Evolutionary conservation across 1,140 invertebrate species (phyloP).

Genomic region (Eulimnadia texana): DNA sequence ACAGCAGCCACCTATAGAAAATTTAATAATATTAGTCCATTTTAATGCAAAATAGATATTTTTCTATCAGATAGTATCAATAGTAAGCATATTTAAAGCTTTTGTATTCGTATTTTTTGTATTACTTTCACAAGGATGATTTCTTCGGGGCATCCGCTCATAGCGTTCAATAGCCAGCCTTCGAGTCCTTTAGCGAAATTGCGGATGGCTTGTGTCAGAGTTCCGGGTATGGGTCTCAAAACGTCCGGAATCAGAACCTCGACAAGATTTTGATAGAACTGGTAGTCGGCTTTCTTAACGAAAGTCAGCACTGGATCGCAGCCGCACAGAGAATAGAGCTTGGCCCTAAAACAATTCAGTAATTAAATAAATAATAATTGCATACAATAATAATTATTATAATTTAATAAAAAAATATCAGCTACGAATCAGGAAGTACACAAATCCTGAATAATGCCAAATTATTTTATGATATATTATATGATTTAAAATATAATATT

Average conservation of each 20-base stretch:
- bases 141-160: constrained; percentile 67
- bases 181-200: constrained; percentile 88
- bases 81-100: neutral
- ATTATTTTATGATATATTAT: no score
- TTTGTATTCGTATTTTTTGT: neutral
- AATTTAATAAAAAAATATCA: no score
- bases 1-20: constrained; percentile 47
- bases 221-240: constrained; percentile 80
- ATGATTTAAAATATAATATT: no score
- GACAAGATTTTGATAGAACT: constrained; percentile 90
- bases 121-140: constrained; percentile 67
- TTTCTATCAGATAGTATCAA: no score
- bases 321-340: constrained; percentile 41
- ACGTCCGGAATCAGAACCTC: constrained; percentile 94
- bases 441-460: no score
- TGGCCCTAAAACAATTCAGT: constrained; percentile 32
- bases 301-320: constrained; percentile 49
- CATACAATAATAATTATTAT: no score
- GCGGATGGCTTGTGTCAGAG: constrained; percentile 80
- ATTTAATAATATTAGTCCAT: neutral
- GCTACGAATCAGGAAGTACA: no score
- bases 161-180: constrained; percentile 69
- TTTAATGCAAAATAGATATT: constrained; percentile 12
- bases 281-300: constrained; percentile 68
- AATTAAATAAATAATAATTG: constrained; percentile 13